Evolutionary conservation across 2,888 invertebrate species (phyloP), one percentile per base, ranked within the genome.

Genomic region (Melolontha melolontha): DNA sequence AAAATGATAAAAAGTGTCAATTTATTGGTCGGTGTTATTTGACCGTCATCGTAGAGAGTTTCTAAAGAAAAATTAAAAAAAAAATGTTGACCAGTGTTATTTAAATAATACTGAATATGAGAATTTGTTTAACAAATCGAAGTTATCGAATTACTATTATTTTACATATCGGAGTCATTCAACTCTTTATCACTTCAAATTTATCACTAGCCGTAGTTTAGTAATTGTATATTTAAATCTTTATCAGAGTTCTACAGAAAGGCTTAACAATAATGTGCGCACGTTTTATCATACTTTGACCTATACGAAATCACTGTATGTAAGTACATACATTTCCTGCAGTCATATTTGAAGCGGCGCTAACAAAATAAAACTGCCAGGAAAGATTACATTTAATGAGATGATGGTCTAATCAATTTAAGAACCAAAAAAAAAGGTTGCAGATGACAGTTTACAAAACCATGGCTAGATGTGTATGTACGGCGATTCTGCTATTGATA

Each of bases 401-500:
- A 57, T 39, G 27, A n/a, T 27, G 17, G 41, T 42, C 29, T n/a
- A 10, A 6, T 14, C 29, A 12, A 10, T 62, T 47, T 44, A 66
- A 49, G 12, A 40, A 22, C 41, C 40, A 10, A 22, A 22, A 22
- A 22, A 22, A 22, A 22, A 22, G 22, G 40, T 12, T 27, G 27
- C 41, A 40, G 70, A 79, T 80, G 78, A 74, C 73, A 72, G 74
- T 73, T 11, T 78, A 76, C 66, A 76, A 73, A 69, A 76, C 75
- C 12, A 77, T 82, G 73, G 81, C 77, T 44, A 74, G 82, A 73
- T 82, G 81, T 71, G 76, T 81, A 70, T 81, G 82, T 71, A 83
- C 82, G 0, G 73, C 78, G 42, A 79, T 80, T 47, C 72, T 82
- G 54, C 73, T 80, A 67, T 71, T 83, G 40, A 79, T 82, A 64